Evolutionary conservation across 2,888 invertebrate genomes (phyloP).

Genomic region (Philereme vetulata): DNA sequence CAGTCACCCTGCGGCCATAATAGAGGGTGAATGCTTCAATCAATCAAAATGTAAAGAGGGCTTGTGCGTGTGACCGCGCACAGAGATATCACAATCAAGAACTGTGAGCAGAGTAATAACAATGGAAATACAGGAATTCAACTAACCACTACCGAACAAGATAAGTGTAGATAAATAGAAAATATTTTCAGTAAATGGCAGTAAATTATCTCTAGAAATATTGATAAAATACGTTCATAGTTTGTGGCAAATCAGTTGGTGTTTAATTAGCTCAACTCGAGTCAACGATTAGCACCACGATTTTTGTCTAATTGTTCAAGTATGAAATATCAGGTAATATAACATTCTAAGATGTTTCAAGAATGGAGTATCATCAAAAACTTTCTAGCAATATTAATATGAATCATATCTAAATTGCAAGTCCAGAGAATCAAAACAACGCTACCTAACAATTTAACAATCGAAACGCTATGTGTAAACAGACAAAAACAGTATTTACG

Average conservation of each 20-base stretch:
- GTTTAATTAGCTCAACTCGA: background rate
- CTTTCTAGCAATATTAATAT: slow-evolving; percentile 11
- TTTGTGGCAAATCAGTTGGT: slow-evolving; percentile 17
- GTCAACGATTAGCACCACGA: too few species aligned
- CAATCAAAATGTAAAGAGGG: slow-evolving; percentile 34
- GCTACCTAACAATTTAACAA: slow-evolving; percentile 33
- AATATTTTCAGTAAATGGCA: slow-evolving; percentile 35
- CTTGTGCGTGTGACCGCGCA: slow-evolving; percentile 11
- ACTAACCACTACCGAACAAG: slow-evolving; percentile 27
- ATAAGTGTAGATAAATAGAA: slow-evolving; percentile 28
- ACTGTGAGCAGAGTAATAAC: slow-evolving; percentile 32
- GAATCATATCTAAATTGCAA: slow-evolving; percentile 20
- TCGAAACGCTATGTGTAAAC: slow-evolving; percentile 28
- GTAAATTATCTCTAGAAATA: slow-evolving; percentile 30
- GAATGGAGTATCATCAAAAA: slow-evolving; percentile 41
- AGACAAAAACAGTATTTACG: slow-evolving; percentile 25
- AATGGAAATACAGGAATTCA: slow-evolving; percentile 29
- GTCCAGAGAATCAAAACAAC: slow-evolving; percentile 26
- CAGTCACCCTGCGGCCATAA: too few species aligned
- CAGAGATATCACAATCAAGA: slow-evolving; percentile 37
- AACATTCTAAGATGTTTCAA: background rate
- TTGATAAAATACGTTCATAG: slow-evolving; percentile 13
- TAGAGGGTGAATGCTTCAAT: too few species aligned
- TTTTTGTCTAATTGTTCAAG: background rate
- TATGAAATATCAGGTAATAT: background rate